These are phyloP conservation scores for Sebastes flavidus DNA, from an alignment of 2,797 vertebrate genomes.

Conservation along the genomic window DNA sequence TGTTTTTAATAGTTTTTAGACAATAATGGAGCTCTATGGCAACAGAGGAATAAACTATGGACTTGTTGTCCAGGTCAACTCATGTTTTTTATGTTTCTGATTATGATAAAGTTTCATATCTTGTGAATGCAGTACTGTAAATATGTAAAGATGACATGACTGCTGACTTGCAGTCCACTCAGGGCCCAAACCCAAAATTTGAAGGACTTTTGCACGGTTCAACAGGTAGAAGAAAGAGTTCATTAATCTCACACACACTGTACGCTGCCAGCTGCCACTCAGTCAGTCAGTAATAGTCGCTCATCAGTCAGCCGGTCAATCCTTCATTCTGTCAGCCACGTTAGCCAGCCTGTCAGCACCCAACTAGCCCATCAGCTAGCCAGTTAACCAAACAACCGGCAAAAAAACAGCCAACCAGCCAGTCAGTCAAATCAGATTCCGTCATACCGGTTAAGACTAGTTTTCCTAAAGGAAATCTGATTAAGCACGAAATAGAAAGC, in stretches of 20 bases:
- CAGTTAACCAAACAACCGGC: slow-evolving; percentile 62
- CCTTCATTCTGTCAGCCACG: slow-evolving; percentile 65
- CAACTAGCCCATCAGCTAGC: slow-evolving; percentile 54
- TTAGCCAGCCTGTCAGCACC: slow-evolving; percentile 68
- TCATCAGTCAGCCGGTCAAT: slow-evolving; percentile 64
- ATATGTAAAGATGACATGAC: slow-evolving; percentile 26
- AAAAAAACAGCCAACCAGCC: slow-evolving; percentile 37
- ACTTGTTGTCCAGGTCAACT: not conserved
- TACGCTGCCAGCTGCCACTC: slow-evolving; percentile 65
- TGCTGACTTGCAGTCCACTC: slow-evolving; percentile 28
- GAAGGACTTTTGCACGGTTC: slow-evolving; percentile 46
- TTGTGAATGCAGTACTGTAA: slow-evolving; percentile 1
- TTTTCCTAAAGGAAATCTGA: slow-evolving; percentile 81
- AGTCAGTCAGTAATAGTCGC: slow-evolving; percentile 58
- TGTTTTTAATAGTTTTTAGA: not conserved
- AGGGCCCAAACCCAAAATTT: slow-evolving; percentile 28
- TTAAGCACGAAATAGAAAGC: slow-evolving; percentile 74
- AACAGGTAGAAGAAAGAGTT: slow-evolving; percentile 61
- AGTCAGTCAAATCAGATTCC: slow-evolving; percentile 69
- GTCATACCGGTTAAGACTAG: slow-evolving; percentile 68
- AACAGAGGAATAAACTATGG: not conserved
- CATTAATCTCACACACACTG: slow-evolving; percentile 56
- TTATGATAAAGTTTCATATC: slow-evolving; percentile 1
- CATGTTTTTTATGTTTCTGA: not conserved
- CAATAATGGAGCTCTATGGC: not conserved